Percentiles rank a stretch among this genome's conserved stretches.
Evolutionary conservation across 2,113 vertebrate species (phyloP).

Genomic region (Festucalex cinctus): DNA sequence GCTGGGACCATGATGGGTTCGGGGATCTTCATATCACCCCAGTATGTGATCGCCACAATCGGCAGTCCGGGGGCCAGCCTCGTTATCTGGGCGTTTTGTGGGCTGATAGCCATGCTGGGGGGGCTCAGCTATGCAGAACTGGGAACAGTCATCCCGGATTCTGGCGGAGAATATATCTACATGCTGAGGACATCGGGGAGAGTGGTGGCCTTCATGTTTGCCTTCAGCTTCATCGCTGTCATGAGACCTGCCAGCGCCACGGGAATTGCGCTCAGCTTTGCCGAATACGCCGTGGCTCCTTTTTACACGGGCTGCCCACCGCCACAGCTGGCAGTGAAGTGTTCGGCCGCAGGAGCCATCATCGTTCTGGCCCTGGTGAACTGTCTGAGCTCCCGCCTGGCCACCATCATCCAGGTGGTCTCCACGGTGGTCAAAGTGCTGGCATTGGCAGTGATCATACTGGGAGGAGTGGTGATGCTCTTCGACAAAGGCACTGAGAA

Average conservation of each 20-base stretch:
- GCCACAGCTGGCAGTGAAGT: slow-evolving; percentile 60
- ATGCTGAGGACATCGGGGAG: slow-evolving; percentile 76
- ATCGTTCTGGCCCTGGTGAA: slow-evolving; percentile 73
- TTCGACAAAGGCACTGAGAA: slow-evolving; percentile 64
- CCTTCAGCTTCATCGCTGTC: slow-evolving; percentile 72
- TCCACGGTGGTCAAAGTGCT: slow-evolving; percentile 72
- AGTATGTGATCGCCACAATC: slow-evolving; percentile 72
- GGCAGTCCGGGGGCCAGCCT: slow-evolving; percentile 82
- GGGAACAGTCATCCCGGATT: slow-evolving; percentile 80
- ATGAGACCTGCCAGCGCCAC: slow-evolving; percentile 75
- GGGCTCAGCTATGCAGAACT: slow-evolving; percentile 83
- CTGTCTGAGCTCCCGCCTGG: slow-evolving; percentile 73
- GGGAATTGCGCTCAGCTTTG: slow-evolving; percentile 76
- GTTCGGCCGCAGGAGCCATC: slow-evolving; percentile 71
- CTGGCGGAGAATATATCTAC: slow-evolving; percentile 83
- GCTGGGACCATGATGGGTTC: slow-evolving; percentile 83
- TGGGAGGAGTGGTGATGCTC: slow-evolving; percentile 69
- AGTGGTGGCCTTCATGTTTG: slow-evolving; percentile 76
- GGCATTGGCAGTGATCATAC: slow-evolving; percentile 68
- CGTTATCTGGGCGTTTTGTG: slow-evolving; percentile 77
- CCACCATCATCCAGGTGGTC: slow-evolving; percentile 70
- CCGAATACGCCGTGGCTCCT: slow-evolving; percentile 70
- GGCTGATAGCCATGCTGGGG: slow-evolving; percentile 74
- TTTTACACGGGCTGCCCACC: slow-evolving; percentile 75
- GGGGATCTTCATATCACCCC: slow-evolving; percentile 74